phyloP scores from a whole-genome alignment of 92 coral and sea anemone species.

The Pocillopora grandis region DNA sequence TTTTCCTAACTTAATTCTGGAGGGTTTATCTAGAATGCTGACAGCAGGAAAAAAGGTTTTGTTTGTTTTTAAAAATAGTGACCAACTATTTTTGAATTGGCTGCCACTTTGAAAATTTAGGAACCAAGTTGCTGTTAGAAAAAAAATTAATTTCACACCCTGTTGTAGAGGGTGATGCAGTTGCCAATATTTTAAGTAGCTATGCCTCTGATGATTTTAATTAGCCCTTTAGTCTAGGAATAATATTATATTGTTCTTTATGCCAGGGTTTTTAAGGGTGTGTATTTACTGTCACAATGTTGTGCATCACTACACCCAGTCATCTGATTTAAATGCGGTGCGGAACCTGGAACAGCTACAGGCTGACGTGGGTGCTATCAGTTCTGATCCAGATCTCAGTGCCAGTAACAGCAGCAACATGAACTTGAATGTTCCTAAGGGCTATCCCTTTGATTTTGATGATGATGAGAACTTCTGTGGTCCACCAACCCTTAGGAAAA shows the following conservation, averaged over 20 bases:
- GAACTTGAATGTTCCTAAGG: conserved; percentile 43
- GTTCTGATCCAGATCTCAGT: conserved; percentile 59
- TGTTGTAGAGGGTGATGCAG: not conserved
- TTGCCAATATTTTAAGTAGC: not conserved
- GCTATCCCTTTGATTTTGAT: conserved; percentile 69
- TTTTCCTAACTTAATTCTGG: too few species aligned
- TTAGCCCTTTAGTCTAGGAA: not conserved
- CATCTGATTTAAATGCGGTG: conserved; percentile 66
- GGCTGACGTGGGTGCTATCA: conserved; percentile 75
- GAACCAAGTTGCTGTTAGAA: too few species aligned
- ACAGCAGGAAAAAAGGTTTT: too few species aligned
- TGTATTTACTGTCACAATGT: conserved; percentile 94
- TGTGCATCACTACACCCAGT: conserved; percentile 81
- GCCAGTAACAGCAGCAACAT: conserved; percentile 37
- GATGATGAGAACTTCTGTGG: conserved; percentile 74
- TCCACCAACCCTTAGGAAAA: conserved; percentile 42
- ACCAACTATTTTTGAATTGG: too few species aligned
- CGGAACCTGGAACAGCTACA: conserved; percentile 83
- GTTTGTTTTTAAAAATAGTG: too few species aligned
- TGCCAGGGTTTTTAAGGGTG: conserved; percentile 84
- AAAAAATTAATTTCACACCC: too few species aligned
- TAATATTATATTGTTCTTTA: not conserved
- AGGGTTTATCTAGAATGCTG: too few species aligned
- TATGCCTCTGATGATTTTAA: too few species aligned
- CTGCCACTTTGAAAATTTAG: too few species aligned